A percentile compares a stretch with the other conserved stretches of the same genome.
These are phyloP conservation scores for Sitobion miscanthi DNA, from an alignment of 1,140 invertebrate genomes.

Conservation along the genomic window DNA sequence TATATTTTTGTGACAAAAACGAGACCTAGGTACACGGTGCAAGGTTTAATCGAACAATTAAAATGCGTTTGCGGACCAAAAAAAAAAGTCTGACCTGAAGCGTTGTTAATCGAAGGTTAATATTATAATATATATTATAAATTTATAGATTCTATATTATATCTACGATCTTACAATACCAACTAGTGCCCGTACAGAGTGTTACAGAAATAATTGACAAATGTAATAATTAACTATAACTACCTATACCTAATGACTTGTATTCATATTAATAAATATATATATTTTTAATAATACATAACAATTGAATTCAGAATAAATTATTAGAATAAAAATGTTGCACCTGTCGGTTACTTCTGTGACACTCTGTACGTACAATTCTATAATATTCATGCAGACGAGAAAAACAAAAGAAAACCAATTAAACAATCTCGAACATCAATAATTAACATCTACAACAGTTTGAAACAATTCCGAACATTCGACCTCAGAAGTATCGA, in stretches of 20 bases:
- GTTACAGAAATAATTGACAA: too few species aligned
- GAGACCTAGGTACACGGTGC: too few species aligned
- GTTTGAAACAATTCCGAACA: background rate
- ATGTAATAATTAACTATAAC: too few species aligned
- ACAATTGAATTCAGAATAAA: background rate
- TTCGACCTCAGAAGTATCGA: background rate
- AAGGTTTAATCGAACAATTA: background rate
- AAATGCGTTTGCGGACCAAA: background rate
- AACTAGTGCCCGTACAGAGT: too few species aligned
- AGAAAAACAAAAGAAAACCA: background rate
- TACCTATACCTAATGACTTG: background rate
- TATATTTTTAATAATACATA: background rate
- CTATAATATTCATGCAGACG: background rate
- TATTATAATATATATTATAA: background rate
- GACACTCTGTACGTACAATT: background rate
- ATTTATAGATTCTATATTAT: too few species aligned
- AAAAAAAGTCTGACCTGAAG: background rate
- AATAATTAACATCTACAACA: background rate
- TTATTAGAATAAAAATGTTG: background rate
- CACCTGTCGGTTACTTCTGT: background rate
- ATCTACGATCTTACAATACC: too few species aligned
- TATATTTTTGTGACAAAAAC: too few species aligned
- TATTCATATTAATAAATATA: background rate
- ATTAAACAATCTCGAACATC: background rate
- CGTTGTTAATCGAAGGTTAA: background rate